These are phyloP conservation scores for Paramuricea clavata DNA, from an alignment of 92 coral and sea anemone species.

Conservation along the genomic window DNA sequence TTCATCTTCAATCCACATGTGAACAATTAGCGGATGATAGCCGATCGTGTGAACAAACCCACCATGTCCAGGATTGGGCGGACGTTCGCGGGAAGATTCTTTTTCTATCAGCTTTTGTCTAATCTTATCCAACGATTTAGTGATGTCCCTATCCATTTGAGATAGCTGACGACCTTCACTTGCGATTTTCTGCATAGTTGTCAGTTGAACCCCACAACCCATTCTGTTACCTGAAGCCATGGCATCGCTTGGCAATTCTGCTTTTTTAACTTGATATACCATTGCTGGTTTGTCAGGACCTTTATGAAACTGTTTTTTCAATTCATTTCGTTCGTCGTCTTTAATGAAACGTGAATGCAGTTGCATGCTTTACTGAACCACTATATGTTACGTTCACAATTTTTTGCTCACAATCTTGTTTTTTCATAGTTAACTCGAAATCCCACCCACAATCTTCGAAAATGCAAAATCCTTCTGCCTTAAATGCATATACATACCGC, in stretches of 20 bases:
- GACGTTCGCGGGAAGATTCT: not conserved
- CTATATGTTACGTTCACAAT: not conserved
- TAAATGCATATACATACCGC: not conserved
- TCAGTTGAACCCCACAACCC: slow-evolving; percentile 22
- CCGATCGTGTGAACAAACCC: slow-evolving; percentile 25
- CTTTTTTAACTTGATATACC: not conserved
- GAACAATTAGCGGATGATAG: slow-evolving; percentile 43
- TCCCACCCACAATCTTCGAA: not conserved
- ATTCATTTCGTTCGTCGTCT: not conserved
- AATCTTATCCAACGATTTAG: not conserved
- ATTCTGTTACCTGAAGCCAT: slow-evolving; percentile 33
- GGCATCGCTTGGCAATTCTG: not conserved
- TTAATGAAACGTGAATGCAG: slow-evolving; percentile 28
- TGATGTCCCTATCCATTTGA: not conserved
- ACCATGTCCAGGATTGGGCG: not conserved
- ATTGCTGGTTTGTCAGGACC: slow-evolving; percentile 25
- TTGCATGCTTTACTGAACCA: not conserved
- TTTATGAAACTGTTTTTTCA: not conserved
- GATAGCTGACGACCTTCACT: slow-evolving; percentile 9
- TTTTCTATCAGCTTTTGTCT: not conserved
- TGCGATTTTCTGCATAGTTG: slow-evolving; percentile 13
- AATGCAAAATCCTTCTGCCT: not conserved
- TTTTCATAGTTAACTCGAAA: not conserved
- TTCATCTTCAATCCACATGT: slow-evolving; percentile 72
- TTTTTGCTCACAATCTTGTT: slow-evolving; percentile 3